Evolutionary conservation across 2,888 invertebrate species (phyloP).

Genomic region (Theodoxus fluviatilis): DNA sequence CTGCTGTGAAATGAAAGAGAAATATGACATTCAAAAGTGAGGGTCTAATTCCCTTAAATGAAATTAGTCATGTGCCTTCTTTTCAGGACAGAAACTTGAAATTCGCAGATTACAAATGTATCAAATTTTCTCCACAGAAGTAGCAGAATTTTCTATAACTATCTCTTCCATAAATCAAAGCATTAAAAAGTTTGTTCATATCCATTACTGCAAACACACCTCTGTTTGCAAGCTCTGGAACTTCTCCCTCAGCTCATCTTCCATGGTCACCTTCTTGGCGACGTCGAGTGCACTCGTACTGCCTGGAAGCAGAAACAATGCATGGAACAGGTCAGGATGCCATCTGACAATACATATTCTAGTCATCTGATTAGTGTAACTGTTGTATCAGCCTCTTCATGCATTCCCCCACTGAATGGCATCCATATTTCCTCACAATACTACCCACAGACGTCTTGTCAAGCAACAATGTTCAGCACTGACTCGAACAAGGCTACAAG

Average conservation of each 20-base stretch:
- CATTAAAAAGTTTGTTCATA: too few species aligned
- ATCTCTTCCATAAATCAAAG: not conserved
- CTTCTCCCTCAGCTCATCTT: constrained; percentile 28
- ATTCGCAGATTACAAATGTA: not conserved
- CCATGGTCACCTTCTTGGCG: constrained; percentile 30
- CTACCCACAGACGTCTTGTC: too few species aligned
- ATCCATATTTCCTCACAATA: too few species aligned
- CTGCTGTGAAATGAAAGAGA: constrained; percentile 32
- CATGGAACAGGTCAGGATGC: constrained; percentile 28
- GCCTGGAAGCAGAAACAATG: constrained; percentile 20
- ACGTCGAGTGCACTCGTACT: constrained; percentile 32
- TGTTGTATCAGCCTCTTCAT: too few species aligned
- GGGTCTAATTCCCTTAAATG: not conserved
- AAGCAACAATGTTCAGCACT: too few species aligned
- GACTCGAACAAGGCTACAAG: too few species aligned
- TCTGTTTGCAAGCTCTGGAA: constrained; percentile 26
- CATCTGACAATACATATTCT: too few species aligned
- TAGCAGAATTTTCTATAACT: not conserved
- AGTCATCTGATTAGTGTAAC: too few species aligned
- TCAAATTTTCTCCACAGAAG: not conserved
- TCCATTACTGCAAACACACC: constrained; percentile 14
- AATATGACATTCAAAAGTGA: not conserved
- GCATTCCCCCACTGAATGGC: too few species aligned
- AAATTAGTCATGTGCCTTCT: not conserved
- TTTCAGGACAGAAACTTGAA: not conserved